A percentile compares a stretch with the other conserved stretches of the same genome.
Conservation (phyloP, 1,140 invertebrate species). For the Scaptomyza montana region DNA sequence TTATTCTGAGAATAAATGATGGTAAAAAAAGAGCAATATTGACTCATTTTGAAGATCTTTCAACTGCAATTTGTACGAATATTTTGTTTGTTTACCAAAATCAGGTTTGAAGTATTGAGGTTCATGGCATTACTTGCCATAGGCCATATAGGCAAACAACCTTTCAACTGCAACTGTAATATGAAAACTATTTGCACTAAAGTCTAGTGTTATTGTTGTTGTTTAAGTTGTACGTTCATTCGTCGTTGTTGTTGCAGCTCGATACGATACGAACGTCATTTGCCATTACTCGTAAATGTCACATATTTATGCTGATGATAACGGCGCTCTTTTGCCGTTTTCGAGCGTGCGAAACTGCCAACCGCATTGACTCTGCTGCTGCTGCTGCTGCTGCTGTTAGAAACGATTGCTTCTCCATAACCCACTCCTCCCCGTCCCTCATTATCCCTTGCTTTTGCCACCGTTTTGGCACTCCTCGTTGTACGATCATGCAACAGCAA, state of each 20-base stretch:
- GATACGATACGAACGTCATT: conserved; percentile 34
- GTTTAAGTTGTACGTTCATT: neutral
- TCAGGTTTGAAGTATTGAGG: too few relatives aligned
- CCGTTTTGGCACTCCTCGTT: neutral
- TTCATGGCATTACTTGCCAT: neutral
- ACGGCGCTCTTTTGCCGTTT: conserved; percentile 51
- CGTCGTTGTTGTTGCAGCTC: conserved; percentile 6
- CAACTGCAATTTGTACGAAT: too few relatives aligned
- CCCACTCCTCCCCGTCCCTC: neutral
- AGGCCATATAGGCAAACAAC: conserved; percentile 15
- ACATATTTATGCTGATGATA: conserved; percentile 60
- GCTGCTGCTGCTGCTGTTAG: neutral
- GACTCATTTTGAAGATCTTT: too few relatives aligned
- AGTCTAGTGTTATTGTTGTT: conserved; percentile 8
- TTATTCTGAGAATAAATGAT: too few relatives aligned
- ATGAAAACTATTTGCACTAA: conserved; percentile 27
- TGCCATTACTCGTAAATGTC: conserved; percentile 59
- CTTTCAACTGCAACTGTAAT: conserved; percentile 40
- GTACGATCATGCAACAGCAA: conserved; percentile 45
- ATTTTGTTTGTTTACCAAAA: too few relatives aligned
- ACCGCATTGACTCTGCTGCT: neutral
- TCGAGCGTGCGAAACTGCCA: conserved; percentile 63
- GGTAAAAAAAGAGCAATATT: too few relatives aligned
- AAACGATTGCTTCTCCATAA: conserved; percentile 18
- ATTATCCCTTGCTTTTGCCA: too few relatives aligned